These are phyloP conservation scores for Bursaphelenchus okinawaensis DNA, from an alignment of 2,888 invertebrate genomes.

Conservation along the genomic window DNA sequence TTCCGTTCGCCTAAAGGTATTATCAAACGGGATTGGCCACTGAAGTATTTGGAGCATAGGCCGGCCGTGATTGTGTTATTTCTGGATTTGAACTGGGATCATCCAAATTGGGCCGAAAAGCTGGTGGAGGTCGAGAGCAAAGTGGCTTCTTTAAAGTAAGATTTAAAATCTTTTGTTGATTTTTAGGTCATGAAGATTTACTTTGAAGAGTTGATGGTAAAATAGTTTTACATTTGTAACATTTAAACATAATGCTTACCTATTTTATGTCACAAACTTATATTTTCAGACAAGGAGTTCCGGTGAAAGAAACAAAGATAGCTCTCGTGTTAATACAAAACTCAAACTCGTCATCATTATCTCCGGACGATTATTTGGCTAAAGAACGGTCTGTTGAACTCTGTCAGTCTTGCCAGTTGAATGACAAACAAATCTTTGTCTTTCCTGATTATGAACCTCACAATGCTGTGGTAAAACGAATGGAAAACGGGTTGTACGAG, in stretches of 20 bases:
- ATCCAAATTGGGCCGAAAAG: slow-evolving; percentile 85
- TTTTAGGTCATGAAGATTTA: slow-evolving; percentile 13
- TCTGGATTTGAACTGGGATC: slow-evolving; percentile 95
- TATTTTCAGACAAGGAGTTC: slow-evolving; percentile 52
- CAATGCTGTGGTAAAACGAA: slow-evolving; percentile 61
- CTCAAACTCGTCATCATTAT: slow-evolving; percentile 64
- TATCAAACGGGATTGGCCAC: slow-evolving; percentile 70
- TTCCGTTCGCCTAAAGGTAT: slow-evolving; percentile 19
- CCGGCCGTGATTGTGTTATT: slow-evolving; percentile 85
- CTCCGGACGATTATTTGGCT: slow-evolving; percentile 67
- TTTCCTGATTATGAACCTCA: slow-evolving; percentile 64
- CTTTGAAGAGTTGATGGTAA: too few species aligned
- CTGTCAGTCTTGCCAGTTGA: slow-evolving; percentile 83
- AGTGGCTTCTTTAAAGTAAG: slow-evolving; percentile 68
- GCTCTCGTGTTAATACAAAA: slow-evolving; percentile 82
- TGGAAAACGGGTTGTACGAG: slow-evolving; percentile 89
- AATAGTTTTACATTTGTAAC: too few species aligned
- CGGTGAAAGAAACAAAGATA: slow-evolving; percentile 63
- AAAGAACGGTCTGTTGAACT: slow-evolving; percentile 84
- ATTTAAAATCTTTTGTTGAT: slow-evolving; percentile 12
- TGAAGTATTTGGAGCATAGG: slow-evolving; percentile 79
- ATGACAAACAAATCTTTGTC: slow-evolving; percentile 84
- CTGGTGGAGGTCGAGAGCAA: slow-evolving; percentile 85
- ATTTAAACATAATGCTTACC: too few species aligned
- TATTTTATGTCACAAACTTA: slow-evolving; percentile 1